These are phyloP conservation scores for Anolis apletophallus DNA, from an alignment of 2,797 vertebrate species.

Conservation along the genomic window DNA sequence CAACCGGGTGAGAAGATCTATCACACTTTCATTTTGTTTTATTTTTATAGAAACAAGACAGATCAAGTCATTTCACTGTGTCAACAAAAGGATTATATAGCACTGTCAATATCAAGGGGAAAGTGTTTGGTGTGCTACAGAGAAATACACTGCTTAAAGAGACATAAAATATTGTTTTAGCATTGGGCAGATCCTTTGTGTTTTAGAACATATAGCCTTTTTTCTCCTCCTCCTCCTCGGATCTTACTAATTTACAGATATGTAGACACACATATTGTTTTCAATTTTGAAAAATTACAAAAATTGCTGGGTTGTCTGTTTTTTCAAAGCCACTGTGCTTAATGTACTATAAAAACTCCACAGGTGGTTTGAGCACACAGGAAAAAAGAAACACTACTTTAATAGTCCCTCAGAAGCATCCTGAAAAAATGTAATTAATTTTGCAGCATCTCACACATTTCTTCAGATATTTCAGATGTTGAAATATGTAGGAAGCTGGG, in stretches of 20 bases:
- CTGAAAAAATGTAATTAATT: not conserved
- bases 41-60: too few species aligned
- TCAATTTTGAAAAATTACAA: not conserved
- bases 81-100: not conserved
- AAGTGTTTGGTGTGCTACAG: not conserved
- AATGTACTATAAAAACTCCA: not conserved
- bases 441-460: not conserved
- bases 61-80: not conserved
- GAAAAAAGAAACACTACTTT: not conserved
- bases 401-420: not conserved
- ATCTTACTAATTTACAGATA: not conserved
- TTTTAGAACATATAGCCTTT: not conserved
- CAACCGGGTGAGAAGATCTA: too few species aligned
- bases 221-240: not conserved
- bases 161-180: not conserved
- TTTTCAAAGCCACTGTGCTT: too few species aligned
- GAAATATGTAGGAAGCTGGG: too few species aligned
- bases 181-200: not conserved
- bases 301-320: too few species aligned
- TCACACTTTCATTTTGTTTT: too few species aligned
- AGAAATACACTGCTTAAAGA: not conserved
- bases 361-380: not conserved
- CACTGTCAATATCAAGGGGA: not conserved
- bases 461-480: not conserved
- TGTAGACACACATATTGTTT: not conserved